phyloP scores from a whole-genome alignment of 2,113 vertebrate species.

The Lethenteron reissneri region DNA sequence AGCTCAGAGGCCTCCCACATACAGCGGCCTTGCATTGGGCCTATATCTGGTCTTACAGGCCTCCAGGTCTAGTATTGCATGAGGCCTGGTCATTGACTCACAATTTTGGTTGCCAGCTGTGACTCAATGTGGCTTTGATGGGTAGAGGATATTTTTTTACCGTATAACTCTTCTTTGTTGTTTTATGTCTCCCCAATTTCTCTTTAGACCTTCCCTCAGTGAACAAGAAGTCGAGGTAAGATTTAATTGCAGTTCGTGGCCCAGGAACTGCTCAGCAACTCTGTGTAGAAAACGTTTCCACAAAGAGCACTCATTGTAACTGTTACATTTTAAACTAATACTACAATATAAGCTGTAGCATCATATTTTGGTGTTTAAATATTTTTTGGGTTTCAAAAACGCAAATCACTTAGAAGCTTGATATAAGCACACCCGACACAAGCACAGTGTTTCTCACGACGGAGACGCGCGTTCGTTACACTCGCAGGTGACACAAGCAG shows the following conservation, averaged over 20 bases:
- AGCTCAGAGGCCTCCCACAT: too few relatives aligned
- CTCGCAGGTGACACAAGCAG: too few relatives aligned
- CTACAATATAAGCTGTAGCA: background rate
- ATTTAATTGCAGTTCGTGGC: background rate
- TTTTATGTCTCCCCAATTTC: background rate
- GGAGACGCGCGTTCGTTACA: too few relatives aligned
- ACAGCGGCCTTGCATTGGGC: too few relatives aligned
- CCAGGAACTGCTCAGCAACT: background rate
- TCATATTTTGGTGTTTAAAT: background rate
- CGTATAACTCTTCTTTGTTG: too few relatives aligned
- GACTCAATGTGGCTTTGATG: too few relatives aligned
- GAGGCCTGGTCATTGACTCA: too few relatives aligned
- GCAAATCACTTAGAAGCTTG: background rate
- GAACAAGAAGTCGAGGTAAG: conserved; percentile 84
- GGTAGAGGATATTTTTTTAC: too few relatives aligned
- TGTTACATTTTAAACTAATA: background rate
- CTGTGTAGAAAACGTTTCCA: background rate
- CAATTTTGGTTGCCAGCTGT: too few relatives aligned
- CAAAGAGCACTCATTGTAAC: background rate
- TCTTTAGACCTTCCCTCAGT: conserved; percentile 32
- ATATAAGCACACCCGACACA: background rate
- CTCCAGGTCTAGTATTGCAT: too few relatives aligned
- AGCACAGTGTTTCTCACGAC: too few relatives aligned
- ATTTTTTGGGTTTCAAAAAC: background rate
- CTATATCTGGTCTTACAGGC: too few relatives aligned